phyloP scores from a whole-genome alignment of 37 sponge, comb jelly and placozoan species.

The Aplysina aerophoba region DNA sequence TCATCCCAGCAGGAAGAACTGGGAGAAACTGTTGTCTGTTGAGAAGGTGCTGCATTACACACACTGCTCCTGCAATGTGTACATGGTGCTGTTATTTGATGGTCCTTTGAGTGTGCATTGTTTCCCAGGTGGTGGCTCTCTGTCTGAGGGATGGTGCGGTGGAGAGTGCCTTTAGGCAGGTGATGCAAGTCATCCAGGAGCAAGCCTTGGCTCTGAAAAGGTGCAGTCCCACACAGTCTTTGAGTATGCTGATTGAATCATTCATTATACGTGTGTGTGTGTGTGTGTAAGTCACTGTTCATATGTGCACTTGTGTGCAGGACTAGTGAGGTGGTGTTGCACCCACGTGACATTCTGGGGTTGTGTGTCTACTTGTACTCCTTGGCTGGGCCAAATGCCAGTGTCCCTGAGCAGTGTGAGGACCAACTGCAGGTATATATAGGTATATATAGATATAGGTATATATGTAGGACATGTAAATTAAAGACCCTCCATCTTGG shows the following conservation, averaged over 20 bases:
- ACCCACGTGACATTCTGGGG: not conserved
- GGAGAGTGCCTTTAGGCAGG: slow-evolving; percentile 2
- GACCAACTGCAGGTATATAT: not conserved
- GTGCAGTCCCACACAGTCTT: too few species aligned
- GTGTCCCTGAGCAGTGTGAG: not conserved
- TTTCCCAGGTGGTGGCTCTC: slow-evolving; percentile 1
- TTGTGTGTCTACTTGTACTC: slow-evolving; percentile 10
- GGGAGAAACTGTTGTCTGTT: slow-evolving; percentile 57
- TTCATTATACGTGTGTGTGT: too few species aligned
- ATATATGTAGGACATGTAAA: too few species aligned
- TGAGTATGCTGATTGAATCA: too few species aligned
- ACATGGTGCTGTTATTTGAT: not conserved
- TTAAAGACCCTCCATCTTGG: too few species aligned
- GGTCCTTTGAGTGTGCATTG: too few species aligned
- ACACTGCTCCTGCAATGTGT: not conserved
- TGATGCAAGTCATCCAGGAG: not conserved
- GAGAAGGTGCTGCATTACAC: slow-evolving; percentile 45
- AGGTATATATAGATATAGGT: too few species aligned
- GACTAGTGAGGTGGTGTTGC: too few species aligned
- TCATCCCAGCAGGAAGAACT: not conserved
- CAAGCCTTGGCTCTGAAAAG: too few species aligned
- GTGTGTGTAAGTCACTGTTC: too few species aligned
- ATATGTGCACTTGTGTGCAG: too few species aligned
- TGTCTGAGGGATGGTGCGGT: not conserved
- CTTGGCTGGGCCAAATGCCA: not conserved